phyloP scores from a whole-genome alignment of 2,888 invertebrate genomes.

The Apodemia mormo region DNA sequence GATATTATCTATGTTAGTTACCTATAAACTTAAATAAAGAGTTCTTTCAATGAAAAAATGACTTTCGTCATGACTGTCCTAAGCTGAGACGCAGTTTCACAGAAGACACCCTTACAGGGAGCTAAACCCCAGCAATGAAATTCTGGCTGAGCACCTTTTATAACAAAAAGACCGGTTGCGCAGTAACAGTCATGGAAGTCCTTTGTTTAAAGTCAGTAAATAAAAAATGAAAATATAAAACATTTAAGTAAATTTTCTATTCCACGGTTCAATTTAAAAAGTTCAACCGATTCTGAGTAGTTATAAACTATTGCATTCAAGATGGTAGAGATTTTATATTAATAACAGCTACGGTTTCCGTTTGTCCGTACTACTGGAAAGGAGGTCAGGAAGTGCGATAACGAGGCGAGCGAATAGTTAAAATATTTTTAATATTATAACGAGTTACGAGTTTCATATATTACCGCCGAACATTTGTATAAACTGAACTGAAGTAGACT shows the following conservation, averaged over 20 bases:
- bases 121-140: too few species aligned
- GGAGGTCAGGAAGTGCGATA: slow-evolving; percentile 69
- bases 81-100: too few species aligned
- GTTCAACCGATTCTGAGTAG: not conserved
- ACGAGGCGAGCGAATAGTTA: slow-evolving; percentile 61
- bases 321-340: slow-evolving; percentile 9
- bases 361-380: slow-evolving; percentile 65
- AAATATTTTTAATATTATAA: slow-evolving; percentile 40
- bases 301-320: slow-evolving; percentile 7
- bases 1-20: too few species aligned
- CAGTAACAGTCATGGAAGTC: too few species aligned
- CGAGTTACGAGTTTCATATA: slow-evolving; percentile 19
- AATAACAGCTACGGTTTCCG: slow-evolving; percentile 46
- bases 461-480: not conserved
- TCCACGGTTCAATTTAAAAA: not conserved
- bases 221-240: too few species aligned
- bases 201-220: too few species aligned
- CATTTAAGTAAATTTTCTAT: not conserved
- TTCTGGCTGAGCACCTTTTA: too few species aligned
- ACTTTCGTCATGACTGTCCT: too few species aligned
- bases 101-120: too few species aligned
- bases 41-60: too few species aligned
- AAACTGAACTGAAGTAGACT: not conserved
- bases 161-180: too few species aligned
- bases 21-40: too few species aligned